These are phyloP conservation scores for Machaerirhynchus nigripectus DNA, from an alignment of 2,113 vertebrate genomes.

Conservation along the genomic window DNA sequence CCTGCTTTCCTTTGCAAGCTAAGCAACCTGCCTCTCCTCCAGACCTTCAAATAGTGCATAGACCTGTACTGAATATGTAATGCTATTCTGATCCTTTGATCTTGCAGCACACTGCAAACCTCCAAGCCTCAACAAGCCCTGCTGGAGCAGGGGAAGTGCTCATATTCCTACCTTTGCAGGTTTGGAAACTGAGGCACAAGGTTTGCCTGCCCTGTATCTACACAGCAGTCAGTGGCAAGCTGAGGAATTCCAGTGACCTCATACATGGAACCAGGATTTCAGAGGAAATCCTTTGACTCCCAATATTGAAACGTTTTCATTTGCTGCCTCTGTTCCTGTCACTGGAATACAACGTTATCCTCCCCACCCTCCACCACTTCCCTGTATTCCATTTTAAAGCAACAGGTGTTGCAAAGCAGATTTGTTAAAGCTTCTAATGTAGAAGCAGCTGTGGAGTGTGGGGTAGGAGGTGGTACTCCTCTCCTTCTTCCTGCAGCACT, in stretches of 20 bases:
- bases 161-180: not conserved
- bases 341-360: not conserved
- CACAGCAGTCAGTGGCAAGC: not conserved
- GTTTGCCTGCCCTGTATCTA: not conserved
- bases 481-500: not conserved
- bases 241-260: not conserved
- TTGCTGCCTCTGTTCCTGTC: not conserved
- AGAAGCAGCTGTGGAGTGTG: not conserved
- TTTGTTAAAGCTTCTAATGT: not conserved
- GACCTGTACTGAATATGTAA: not conserved
- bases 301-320: not conserved
- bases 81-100: conserved; percentile 28
- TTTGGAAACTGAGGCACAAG: conserved; percentile 4
- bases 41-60: not conserved
- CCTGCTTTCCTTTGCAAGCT: conserved; percentile 15
- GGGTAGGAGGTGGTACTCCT: not conserved
- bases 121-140: conserved; percentile 37
- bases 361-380: not conserved
- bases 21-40: not conserved
- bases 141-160: not conserved
- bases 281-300: not conserved
- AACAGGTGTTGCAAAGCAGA: not conserved
- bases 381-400: not conserved
- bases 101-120: not conserved
- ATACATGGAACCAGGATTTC: not conserved